These are phyloP conservation scores for Yasuhikotakia modesta DNA, from an alignment of 2,797 vertebrate genomes.

Conservation along the genomic window DNA sequence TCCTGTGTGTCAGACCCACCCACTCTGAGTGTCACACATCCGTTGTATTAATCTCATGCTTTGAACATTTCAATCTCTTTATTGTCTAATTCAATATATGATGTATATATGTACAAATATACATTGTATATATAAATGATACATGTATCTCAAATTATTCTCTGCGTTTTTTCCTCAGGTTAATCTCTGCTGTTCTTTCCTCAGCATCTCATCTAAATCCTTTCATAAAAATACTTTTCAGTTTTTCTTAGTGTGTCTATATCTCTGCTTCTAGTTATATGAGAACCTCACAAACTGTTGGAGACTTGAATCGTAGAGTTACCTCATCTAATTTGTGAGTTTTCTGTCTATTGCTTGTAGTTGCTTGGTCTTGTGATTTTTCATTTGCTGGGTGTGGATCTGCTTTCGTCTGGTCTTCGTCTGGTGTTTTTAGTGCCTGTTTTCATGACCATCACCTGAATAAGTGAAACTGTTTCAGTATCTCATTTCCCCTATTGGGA, in stretches of 20 bases:
- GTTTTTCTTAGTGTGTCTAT: constrained; percentile 29
- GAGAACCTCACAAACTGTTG: constrained; percentile 84
- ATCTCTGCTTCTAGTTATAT: constrained; percentile 83
- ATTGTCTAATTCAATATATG: background rate
- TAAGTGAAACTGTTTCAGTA: background rate
- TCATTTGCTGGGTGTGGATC: constrained; percentile 24
- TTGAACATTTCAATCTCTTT: background rate
- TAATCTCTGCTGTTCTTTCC: constrained; percentile 11
- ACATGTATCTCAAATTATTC: background rate
- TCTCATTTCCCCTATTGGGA: background rate
- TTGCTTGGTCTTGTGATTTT: constrained; percentile 42
- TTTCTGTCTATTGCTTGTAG: constrained; percentile 52
- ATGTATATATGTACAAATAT: background rate
- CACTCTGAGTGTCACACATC: background rate
- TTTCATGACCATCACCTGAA: background rate
- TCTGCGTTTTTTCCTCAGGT: background rate
- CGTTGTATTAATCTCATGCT: constrained; percentile 11
- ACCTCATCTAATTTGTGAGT: constrained; percentile 84
- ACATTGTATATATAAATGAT: background rate
- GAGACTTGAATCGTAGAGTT: constrained; percentile 85
- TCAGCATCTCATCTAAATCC: background rate
- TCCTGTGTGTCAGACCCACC: background rate
- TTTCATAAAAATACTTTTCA: background rate
- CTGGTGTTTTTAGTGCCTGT: background rate
- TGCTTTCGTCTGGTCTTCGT: background rate